These are phyloP conservation scores for Engraulis encrasicolus DNA, from an alignment of 2,113 vertebrate genomes.

Conservation along the genomic window DNA sequence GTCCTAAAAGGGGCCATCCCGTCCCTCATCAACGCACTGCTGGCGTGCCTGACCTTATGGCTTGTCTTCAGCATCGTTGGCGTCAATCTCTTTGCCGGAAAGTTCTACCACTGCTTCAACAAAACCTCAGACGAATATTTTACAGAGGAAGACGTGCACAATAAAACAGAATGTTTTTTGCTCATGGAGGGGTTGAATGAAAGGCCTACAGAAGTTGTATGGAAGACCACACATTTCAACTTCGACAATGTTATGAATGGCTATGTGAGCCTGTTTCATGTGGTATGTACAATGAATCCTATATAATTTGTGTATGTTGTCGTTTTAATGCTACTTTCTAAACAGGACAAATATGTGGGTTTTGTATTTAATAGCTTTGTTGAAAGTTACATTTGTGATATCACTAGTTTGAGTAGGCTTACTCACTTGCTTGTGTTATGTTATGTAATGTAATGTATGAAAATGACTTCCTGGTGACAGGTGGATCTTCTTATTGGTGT, in stretches of 20 bases:
- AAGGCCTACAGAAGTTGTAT: constrained; percentile 75
- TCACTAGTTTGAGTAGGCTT: no score
- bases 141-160: constrained; percentile 68
- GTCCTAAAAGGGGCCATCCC: constrained; percentile 93
- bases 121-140: constrained; percentile 77
- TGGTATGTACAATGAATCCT: constrained; percentile 79
- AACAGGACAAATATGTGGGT: no score
- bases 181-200: constrained; percentile 62
- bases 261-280: constrained; percentile 92
- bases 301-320: no score
- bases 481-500: no score
- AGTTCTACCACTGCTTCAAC: constrained; percentile 89
- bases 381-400: no score
- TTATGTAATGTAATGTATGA: no score
- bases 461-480: no score
- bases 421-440: no score
- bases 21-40: constrained; percentile 93
- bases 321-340: no score
- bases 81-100: constrained; percentile 93
- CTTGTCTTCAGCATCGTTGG: constrained; percentile 98
- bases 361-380: no score
- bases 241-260: constrained; percentile 93
- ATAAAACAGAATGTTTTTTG: constrained; percentile 80
- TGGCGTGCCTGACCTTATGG: constrained; percentile 97
- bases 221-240: constrained; percentile 90